These are phyloP conservation scores for Conops quadrifasciatus DNA, from an alignment of 2,888 invertebrate genomes.

Conservation along the genomic window DNA sequence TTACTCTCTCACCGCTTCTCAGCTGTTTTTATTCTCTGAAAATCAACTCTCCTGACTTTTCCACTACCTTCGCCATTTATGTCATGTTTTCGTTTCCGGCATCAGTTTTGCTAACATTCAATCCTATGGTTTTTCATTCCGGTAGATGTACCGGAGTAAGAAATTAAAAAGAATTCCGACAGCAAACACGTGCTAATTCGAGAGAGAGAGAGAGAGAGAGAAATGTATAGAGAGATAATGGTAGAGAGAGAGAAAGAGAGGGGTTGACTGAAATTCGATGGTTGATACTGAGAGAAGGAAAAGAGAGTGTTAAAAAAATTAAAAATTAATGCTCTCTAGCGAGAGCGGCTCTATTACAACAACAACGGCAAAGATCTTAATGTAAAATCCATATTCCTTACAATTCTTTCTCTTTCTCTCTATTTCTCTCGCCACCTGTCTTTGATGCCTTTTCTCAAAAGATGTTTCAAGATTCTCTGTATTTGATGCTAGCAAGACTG, in stretches of 20 bases:
- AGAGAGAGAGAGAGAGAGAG: not conserved
- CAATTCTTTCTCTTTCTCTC: not conserved
- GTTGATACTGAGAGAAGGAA: not conserved
- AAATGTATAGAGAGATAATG: not conserved
- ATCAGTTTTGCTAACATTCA: not conserved
- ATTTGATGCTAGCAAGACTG: not conserved
- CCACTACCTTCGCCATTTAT: not conserved
- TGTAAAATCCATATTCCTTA: constrained; percentile 57
- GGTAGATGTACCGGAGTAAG: constrained; percentile 38
- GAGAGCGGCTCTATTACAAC: not conserved
- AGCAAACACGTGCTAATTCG: constrained; percentile 21
- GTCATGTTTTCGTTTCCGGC: constrained; percentile 4
- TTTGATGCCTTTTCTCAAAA: not conserved
- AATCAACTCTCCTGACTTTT: too few relatives aligned
- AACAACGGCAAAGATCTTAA: constrained; percentile 46
- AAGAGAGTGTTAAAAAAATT: not conserved
- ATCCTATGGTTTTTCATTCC: constrained; percentile 40
- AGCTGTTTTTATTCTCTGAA: not conserved
- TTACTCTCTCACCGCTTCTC: not conserved
- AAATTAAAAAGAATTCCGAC: constrained; percentile 12
- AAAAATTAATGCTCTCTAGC: not conserved
- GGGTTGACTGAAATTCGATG: not conserved
- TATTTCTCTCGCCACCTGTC: not conserved
- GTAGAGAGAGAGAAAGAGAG: not conserved
- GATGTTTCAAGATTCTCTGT: not conserved